Evolutionary conservation across 2,113 vertebrate genomes (phyloP).

Genomic region (Melanocharis versteri): DNA sequence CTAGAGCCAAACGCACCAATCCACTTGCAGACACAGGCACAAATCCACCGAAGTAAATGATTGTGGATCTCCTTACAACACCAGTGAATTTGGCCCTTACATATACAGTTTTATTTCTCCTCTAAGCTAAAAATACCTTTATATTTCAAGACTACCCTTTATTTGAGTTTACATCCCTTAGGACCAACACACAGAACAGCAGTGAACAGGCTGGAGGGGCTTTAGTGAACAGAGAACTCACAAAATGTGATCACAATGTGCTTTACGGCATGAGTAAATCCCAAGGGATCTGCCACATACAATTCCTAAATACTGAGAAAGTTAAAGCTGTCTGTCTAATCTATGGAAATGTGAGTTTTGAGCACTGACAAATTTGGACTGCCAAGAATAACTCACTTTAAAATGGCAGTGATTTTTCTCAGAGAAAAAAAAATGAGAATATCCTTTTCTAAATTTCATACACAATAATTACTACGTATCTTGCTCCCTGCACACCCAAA

Average conservation of each 20-base stretch:
- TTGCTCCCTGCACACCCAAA: neutral
- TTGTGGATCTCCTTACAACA: neutral
- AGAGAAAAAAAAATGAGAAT: slow-evolving; percentile 4
- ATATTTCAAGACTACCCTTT: slow-evolving; percentile 60
- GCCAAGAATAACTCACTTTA: slow-evolving; percentile 34
- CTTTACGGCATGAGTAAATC: slow-evolving; percentile 58
- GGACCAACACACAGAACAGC: slow-evolving; percentile 45
- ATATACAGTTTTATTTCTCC: slow-evolving; percentile 49
- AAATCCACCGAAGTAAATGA: slow-evolving; percentile 6
- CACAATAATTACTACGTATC: slow-evolving; percentile 42
- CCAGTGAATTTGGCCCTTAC: slow-evolving; percentile 23
- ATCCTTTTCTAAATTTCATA: slow-evolving; percentile 45
- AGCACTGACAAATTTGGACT: slow-evolving; percentile 19
- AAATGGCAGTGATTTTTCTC: neutral
- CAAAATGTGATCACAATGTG: slow-evolving; percentile 65
- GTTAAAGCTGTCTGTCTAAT: slow-evolving; percentile 48
- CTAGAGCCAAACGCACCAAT: neutral
- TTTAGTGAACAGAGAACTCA: slow-evolving; percentile 63
- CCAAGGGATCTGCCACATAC: slow-evolving; percentile 20
- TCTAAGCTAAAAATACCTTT: slow-evolving; percentile 67
- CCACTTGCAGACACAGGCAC: neutral
- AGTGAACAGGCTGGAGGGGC: slow-evolving; percentile 56
- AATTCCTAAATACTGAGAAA: slow-evolving; percentile 45
- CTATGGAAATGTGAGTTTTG: slow-evolving; percentile 35
- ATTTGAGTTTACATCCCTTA: slow-evolving; percentile 67